Evolutionary conservation across 2,797 vertebrate genomes (phyloP).

Genomic region (Florisuga fusca): DNA sequence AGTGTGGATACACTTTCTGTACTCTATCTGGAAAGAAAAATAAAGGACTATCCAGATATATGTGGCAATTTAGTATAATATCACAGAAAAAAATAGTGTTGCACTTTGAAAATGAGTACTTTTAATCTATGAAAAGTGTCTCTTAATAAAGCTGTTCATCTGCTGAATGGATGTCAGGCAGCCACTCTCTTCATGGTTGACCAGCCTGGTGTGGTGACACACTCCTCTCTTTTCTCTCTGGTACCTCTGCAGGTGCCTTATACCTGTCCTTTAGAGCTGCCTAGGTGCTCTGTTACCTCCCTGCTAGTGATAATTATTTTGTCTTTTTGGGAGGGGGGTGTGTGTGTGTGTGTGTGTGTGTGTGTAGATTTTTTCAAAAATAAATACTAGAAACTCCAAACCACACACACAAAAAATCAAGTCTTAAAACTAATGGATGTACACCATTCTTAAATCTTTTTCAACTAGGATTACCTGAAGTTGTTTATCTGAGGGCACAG

Average conservation of each 20-base stretch:
- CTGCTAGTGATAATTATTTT: not conserved
- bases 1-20: not conserved
- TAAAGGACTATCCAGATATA: not conserved
- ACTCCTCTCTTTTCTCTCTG: not conserved
- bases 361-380: not conserved
- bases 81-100: not conserved
- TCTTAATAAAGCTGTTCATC: not conserved
- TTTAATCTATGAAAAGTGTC: not conserved
- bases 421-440: not conserved
- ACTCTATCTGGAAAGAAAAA: not conserved
- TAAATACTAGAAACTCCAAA: not conserved
- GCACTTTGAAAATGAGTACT: not conserved
- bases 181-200: not conserved
- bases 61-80: not conserved
- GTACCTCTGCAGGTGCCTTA: not conserved
- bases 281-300: not conserved
- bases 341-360: too few species aligned
- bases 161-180: not conserved
- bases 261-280: not conserved
- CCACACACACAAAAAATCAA: not conserved
- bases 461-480: not conserved
- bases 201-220: fast-evolving
- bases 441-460: not conserved
- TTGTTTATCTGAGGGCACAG: not conserved
- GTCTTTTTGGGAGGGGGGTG: fast-evolving